These are phyloP conservation scores for Tyto alba DNA, from an alignment of 2,113 vertebrate genomes.

Conservation along the genomic window DNA sequence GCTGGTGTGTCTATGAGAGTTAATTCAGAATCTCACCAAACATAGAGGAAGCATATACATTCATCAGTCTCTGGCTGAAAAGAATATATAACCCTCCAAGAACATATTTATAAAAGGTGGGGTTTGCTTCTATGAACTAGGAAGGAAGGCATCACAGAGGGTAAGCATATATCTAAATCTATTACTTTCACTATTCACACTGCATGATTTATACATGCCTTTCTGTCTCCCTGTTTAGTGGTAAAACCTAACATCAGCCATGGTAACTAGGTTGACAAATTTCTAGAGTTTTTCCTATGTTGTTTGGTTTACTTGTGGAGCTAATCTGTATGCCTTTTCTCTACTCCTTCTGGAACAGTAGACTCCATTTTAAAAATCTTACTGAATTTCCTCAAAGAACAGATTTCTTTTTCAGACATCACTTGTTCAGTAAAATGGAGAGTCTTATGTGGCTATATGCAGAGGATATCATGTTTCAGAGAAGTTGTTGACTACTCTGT, in stretches of 20 bases:
- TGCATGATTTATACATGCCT: not conserved
- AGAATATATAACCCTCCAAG: not conserved
- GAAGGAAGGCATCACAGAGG: not conserved
- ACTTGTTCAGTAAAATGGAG: not conserved
- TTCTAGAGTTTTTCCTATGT: not conserved
- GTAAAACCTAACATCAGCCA: not conserved
- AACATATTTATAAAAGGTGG: not conserved
- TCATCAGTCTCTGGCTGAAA: not conserved
- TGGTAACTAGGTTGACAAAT: not conserved
- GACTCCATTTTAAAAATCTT: not conserved
- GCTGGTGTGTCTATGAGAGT: not conserved
- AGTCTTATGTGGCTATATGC: not conserved
- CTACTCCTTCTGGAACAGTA: not conserved
- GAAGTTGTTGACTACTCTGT: not conserved
- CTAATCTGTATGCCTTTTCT: not conserved
- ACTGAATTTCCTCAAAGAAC: not conserved
- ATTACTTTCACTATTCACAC: not conserved
- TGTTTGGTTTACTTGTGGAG: not conserved
- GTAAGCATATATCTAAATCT: not conserved
- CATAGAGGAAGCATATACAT: not conserved
- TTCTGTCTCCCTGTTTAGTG: not conserved
- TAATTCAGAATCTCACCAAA: not conserved
- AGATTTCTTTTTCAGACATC: not conserved
- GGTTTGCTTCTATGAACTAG: not conserved
- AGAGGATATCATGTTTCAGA: not conserved